Evolutionary conservation across 2,113 vertebrate species (phyloP), one percentile per base, ranked within the genome.

Genomic region (Nestor notabilis): DNA sequence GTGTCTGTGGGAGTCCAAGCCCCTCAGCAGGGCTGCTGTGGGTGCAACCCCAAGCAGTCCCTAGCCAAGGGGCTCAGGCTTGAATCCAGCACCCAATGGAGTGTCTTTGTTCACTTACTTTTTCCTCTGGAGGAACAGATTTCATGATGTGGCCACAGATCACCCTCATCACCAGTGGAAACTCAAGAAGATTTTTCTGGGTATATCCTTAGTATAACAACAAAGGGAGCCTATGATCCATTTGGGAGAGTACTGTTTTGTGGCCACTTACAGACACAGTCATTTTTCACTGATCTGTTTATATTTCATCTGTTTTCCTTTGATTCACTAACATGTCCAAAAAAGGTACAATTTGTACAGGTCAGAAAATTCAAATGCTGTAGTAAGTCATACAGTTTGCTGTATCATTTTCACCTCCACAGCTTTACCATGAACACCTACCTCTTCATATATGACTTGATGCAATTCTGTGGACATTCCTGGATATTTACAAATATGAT

Each of bases 381-480:
- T 23, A 53, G 7, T 47, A 84, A 80, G 12, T 81, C 23, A 49
- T 23, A 39, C 9, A 6, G 56, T 84, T 33, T 70, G 31, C 31
- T 74, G 69, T 64, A 52, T 8, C 44, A 17, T 78, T 96, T 97
- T 96, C 29, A 35, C 91, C 56, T 97, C 94, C 93, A 9, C 96
- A 99, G 99, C 95, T 92, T 97, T 37, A 98, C 92, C 68, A 98
- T 99, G 97, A 98, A 98, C 44, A 95, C 29, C 25, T 99, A 99
- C 92, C 98, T 99, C 41, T 99, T 99, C 94, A 87, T 97, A 17
- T 99, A 99, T 87, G 99, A 99, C 94, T 97, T 99, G 94, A 94
- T 99, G 61, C 99, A 99, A 95, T 99, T 99, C 98, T 99, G 99
- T 41, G 99, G 99, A 72, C 99, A 99, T 97, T 99, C 99, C 8